phyloP scores from a whole-genome alignment of 2,797 vertebrate species.

The Momotus momota region DNA sequence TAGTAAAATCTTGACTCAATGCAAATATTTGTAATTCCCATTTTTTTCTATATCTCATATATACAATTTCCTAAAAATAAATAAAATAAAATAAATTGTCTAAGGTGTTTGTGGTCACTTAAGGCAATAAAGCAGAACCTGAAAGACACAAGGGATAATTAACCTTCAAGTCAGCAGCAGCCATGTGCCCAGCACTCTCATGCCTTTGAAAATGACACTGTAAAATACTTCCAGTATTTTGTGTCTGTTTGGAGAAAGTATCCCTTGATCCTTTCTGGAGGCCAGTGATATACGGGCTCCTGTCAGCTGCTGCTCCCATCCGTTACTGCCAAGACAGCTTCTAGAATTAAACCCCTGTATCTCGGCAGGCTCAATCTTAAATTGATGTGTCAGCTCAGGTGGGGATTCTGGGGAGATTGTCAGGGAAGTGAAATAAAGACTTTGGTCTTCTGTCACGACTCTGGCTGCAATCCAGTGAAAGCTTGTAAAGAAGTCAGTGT shows the following conservation, averaged over 20 bases:
- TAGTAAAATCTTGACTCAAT: background rate
- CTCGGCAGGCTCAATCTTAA: background rate
- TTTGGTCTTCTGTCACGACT: background rate
- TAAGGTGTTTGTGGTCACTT: background rate
- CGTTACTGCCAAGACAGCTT: background rate
- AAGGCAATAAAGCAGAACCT: background rate
- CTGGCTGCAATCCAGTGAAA: background rate
- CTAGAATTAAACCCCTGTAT: background rate
- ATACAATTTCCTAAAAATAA: background rate
- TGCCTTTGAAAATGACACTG: slow-evolving; percentile 27
- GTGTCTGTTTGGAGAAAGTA: background rate
- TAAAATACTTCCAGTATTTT: background rate
- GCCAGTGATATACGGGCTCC: background rate
- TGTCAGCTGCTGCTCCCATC: slow-evolving; percentile 51
- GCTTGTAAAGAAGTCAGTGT: background rate
- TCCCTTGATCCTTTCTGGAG: slow-evolving; percentile 33
- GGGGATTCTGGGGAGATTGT: background rate
- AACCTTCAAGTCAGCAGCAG: background rate
- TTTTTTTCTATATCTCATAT: background rate
- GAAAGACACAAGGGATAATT: background rate
- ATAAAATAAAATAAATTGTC: too few relatives aligned
- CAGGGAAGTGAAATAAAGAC: background rate
- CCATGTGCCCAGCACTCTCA: background rate
- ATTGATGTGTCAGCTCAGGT: slow-evolving; percentile 27
- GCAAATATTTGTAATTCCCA: background rate